Conservation (phyloP, 2,888 invertebrate genomes). For the Diarsia rubi region DNA sequence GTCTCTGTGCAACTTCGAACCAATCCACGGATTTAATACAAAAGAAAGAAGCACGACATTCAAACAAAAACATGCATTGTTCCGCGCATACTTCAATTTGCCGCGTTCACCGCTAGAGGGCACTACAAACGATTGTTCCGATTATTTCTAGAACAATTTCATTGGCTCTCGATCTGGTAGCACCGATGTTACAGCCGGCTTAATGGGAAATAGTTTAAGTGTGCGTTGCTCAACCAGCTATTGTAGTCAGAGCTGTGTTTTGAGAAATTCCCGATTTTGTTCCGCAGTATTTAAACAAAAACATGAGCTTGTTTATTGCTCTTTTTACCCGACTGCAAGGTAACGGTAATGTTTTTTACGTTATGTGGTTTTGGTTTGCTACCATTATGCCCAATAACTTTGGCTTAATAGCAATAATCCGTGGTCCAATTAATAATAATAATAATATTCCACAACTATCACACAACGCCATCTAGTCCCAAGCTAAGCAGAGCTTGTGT, state of each 20-base stretch:
- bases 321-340: too few species aligned
- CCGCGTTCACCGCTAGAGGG: slow-evolving; percentile 56
- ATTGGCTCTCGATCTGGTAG: slow-evolving; percentile 68
- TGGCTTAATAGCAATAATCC: neutral
- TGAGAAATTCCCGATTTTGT: slow-evolving; percentile 34
- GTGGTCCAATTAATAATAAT: too few species aligned
- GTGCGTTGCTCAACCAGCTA: slow-evolving; percentile 41
- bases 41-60: slow-evolving; percentile 43
- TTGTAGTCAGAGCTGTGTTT: slow-evolving; percentile 47
- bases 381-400: neutral
- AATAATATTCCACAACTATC: too few species aligned
- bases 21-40: slow-evolving; percentile 37
- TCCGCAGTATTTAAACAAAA: slow-evolving; percentile 22
- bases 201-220: slow-evolving; percentile 64
- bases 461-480: too few species aligned
- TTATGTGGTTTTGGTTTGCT: slow-evolving; percentile 1
- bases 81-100: slow-evolving; percentile 59
- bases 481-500: too few species aligned
- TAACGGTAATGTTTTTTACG: too few species aligned
- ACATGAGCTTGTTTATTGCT: slow-evolving; percentile 1
- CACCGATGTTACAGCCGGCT: slow-evolving; percentile 61
- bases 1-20: slow-evolving; percentile 26
- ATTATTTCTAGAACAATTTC: slow-evolving; percentile 70
- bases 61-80: slow-evolving; percentile 54
- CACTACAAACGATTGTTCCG: slow-evolving; percentile 66